phyloP scores from a whole-genome alignment of 2,888 invertebrate genomes.

The Archips crataeganus region DNA sequence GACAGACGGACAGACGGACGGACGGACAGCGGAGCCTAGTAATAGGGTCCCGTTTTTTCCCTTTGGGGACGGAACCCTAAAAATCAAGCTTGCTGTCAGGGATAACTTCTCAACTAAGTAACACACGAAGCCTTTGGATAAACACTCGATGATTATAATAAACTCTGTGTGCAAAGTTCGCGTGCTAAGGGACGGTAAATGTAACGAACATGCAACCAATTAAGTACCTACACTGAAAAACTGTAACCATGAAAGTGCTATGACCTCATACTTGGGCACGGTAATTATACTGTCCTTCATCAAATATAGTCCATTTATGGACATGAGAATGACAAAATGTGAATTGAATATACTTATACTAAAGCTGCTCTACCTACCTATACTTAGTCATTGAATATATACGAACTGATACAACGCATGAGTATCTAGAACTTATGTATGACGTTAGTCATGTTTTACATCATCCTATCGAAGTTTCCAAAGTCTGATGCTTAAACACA shows the following conservation, averaged over 20 bases:
- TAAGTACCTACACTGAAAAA: slow-evolving; percentile 24
- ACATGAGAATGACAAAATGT: neutral
- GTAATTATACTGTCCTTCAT: neutral
- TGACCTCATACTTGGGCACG: slow-evolving; percentile 27
- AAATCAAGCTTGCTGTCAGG: neutral
- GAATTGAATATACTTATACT: no score
- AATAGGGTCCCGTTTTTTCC: no score
- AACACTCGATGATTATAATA: slow-evolving; percentile 13
- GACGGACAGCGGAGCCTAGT: no score
- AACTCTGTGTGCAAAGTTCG: slow-evolving; percentile 27
- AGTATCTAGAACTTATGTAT: no score
- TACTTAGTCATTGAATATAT: no score
- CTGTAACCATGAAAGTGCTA: slow-evolving; percentile 26
- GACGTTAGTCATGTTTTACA: no score
- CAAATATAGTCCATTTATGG: neutral
- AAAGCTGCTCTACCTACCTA: no score
- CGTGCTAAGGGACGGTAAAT: slow-evolving; percentile 32
- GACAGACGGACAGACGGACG: no score
- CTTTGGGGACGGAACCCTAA: no score
- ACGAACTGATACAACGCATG: no score
- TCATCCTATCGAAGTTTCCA: no score
- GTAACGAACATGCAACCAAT: slow-evolving; percentile 38
- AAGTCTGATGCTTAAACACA: no score
- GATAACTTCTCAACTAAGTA: neutral
- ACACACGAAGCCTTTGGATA: neutral